Base-by-base conservation (phyloP, 2,888 invertebrate genomes). In the Corbicula japonica region DNA sequence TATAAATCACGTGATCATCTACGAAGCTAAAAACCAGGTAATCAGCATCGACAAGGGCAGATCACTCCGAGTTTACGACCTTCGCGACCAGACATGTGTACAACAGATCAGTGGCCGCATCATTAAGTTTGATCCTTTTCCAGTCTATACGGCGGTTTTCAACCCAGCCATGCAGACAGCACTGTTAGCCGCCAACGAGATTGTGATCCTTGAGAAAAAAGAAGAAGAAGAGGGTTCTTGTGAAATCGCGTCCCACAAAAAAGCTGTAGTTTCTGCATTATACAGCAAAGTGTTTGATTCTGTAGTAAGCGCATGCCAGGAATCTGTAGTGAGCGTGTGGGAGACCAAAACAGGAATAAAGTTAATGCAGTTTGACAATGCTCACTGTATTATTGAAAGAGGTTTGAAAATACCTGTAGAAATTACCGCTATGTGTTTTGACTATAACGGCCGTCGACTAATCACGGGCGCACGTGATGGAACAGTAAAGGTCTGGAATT, bases 251-350 rank as follows among this genome's bases (percentile, higher is more conserved):
- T 96, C 96, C 0, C 96, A 96, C 93, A 94, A 90, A 1, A 95
- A 95, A 68, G 95, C 96, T 8, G 95, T 97, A 54, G 95, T 96
- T n/a, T 95, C 95, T 10, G 89, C 89, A 2, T 94, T 97, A 0
- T 97, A 96, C 92, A 97, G 97, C 94, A 95, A 95, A 21, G 94
- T 97, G 1, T 97, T 96, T 68, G 77, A 84, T 12, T 78, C 76
- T 10, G 89, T 97, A 81, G 95, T 97, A 72, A 96, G 97, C 0
- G 96, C 96, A 66, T 97, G 97, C 70, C 94, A 96, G 92, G 97
- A 97, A 90, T 97, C 97, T 83, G 96, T 95, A 81, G 96, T 97
- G 75, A 96, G 96, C 86, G 96, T 96, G 30, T 97, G 97, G 97
- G 96, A 97, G 92, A 96, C 96, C 0, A 95, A 95, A 93, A 95